Evolutionary conservation across 2,888 invertebrate species (phyloP).

Genomic region (Rotaria magnacalcarata): DNA sequence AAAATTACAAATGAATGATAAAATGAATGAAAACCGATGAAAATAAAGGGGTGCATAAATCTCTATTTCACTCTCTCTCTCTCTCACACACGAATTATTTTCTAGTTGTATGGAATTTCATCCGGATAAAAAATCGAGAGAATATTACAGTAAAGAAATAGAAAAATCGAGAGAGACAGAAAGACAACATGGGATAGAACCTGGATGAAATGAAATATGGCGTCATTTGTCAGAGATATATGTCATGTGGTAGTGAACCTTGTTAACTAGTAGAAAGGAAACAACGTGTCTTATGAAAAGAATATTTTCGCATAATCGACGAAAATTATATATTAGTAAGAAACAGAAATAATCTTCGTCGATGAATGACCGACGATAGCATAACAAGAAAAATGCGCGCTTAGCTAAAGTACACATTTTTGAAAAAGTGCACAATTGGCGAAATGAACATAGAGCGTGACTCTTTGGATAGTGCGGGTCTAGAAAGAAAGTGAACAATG

Average conservation of each 20-base stretch:
- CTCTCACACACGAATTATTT: not conserved
- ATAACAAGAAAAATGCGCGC: not conserved
- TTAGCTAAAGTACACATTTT: not conserved
- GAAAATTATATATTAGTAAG: not conserved
- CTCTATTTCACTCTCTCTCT: not conserved
- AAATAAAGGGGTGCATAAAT: not conserved
- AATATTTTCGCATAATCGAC: not conserved
- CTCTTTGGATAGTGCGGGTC: not conserved
- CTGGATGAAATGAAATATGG: not conserved
- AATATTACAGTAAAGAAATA: not conserved
- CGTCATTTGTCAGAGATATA: not conserved
- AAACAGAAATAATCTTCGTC: not conserved
- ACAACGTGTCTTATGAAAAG: not conserved
- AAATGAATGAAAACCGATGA: not conserved
- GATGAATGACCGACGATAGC: not conserved
- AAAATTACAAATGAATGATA: slow-evolving; percentile 17
- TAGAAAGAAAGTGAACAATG: not conserved
- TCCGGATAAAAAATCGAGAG: not conserved
- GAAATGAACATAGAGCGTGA: not conserved
- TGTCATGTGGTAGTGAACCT: not conserved
- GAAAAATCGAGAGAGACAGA: not conserved
- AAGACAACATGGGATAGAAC: not conserved
- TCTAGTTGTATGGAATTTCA: not conserved
- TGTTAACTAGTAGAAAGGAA: not conserved
- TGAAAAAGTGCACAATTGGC: not conserved